Conservation (phyloP, 1,140 invertebrate genomes). For the Papilio helenus region DNA sequence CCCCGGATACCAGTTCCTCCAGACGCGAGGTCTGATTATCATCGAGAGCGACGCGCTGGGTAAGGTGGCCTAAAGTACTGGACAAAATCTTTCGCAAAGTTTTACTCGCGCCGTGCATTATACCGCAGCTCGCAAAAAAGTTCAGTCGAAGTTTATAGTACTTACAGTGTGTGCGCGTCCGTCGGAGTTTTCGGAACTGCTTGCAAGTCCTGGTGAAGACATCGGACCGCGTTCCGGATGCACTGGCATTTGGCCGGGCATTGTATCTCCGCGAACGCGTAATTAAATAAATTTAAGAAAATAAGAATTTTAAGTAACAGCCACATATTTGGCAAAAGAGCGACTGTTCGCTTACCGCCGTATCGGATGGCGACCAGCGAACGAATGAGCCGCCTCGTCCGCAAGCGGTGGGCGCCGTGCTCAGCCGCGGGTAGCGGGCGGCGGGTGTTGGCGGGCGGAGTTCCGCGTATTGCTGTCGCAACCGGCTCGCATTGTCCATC, state of each 20-base stretch:
- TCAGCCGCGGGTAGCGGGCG: background rate
- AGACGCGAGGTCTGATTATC: too few species aligned
- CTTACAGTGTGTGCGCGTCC: conserved; percentile 70
- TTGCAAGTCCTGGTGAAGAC: conserved; percentile 64
- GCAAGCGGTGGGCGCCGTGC: background rate
- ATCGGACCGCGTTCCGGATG: conserved; percentile 58
- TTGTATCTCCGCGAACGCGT: conserved; percentile 45
- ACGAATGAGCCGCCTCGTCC: conserved; percentile 36
- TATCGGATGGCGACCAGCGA: conserved; percentile 38
- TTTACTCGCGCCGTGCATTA: conserved; percentile 23
- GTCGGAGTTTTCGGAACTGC: conserved; percentile 60
- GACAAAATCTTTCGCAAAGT: conserved; percentile 33
- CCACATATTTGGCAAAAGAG: conserved; percentile 43
- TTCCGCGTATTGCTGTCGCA: conserved; percentile 25
- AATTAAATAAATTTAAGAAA: conserved; percentile 50
- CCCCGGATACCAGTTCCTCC: too few species aligned
- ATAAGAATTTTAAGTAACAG: conserved; percentile 54
- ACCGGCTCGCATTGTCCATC: conserved; percentile 18
- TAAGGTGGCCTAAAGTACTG: background rate
- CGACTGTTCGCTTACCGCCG: conserved; percentile 34
- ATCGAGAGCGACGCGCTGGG: too few species aligned
- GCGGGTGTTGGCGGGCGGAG: conserved; percentile 18
- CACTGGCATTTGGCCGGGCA: conserved; percentile 71
- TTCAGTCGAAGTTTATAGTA: conserved; percentile 45
- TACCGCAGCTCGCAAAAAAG: conserved; percentile 12